Evolutionary conservation across 2,888 invertebrate species (phyloP), one percentile per base, ranked within the genome.

Genomic region (Kuschelorhynchus macadamiae): DNA sequence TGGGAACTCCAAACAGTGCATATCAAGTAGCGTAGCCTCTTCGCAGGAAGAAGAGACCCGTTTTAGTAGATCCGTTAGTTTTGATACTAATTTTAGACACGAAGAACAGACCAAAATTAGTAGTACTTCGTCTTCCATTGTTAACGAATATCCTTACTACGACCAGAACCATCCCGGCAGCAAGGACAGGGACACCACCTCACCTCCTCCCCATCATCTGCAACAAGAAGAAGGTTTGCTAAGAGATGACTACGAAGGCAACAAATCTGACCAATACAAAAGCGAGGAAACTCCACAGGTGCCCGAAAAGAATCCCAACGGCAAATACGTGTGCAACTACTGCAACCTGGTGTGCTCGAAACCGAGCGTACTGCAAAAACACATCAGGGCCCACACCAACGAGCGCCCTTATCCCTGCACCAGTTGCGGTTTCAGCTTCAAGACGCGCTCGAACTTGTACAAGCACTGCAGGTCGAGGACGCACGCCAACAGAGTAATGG

Each of bases 311-410:
- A 74, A 79, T 53, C 60, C 77, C 4, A 80, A 79, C 70, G 93
- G 92, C 56, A 91, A 93, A 75, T 91, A 95, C 84, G 89, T 92
- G 74, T 96, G 96, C 82, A 91, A 92, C 9, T 95, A 93, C 83
- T 96, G 96, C 86, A 93, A 92, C 83, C 86, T 95, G 81, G 90
- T 91, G 73, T 96, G 95, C 86, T 92, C 95, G 78, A 96, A 96
- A 85, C 96, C 96, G 66, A 96, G 95, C 82, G 96, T 96, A 73
- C 87, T 96, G 72, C 92, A 95, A 83, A 96, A 96, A 87, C 96
- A 96, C 87, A 93, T 96, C 83, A 89, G 96, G 80, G 94, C 95
- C 69, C 96, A 96, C 84, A 96, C 96, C 46, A 95, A 95, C 82
- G 96, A 96, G 85, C 88, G 96, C 77, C 96, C 96, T 64, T 96